Evolutionary conservation across 2,113 vertebrate species (phyloP), one percentile per base, ranked within the genome.

Genomic region (Urocynchramus pylzowi): DNA sequence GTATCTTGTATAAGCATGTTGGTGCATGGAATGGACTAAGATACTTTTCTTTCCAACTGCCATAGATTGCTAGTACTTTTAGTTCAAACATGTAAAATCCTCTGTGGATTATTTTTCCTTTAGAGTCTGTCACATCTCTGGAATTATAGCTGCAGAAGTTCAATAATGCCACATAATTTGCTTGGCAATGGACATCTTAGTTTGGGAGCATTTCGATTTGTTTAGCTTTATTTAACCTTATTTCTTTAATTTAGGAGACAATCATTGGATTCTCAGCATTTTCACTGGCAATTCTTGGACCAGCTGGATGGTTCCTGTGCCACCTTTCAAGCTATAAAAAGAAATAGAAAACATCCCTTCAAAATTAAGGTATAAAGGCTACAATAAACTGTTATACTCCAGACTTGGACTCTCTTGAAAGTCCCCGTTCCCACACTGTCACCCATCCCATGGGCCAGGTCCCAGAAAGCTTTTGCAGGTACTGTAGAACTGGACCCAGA

Each of bases 281-380:
- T 96, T 97, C 98, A 53, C 41, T 98, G 84, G 77, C 96, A 35
- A 31, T 99, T 47, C 93, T 99, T 94, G 98, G 85, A 64, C 98
- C 98, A 0, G 98, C 98, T 90, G 99, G 98, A 73, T 98, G 98
- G 98, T 93, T 99, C 85, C 52, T 99, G 93, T 95, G 93, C 86
- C 98, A 98, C 82, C 95, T 99, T 90, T 96, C 98, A 83, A 96
- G 96, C 21, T 98, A 98, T 68, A 97, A 83, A 53, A 98, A 93
- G 86, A 98, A 96, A 94, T 63, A 98, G 77, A 91, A 95, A 92
- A 84, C 88, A 70, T 64, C 65, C 42, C 63, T 94, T 83, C 33
- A 39, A 83, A 74, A 74, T 63, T n/a, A 70, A 73, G 64, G 61
- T 53, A 30, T 77, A 24, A 11, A 77, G 22, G 39, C 73, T 87